Evolutionary conservation across 2,797 vertebrate species (phyloP), one percentile per base, ranked within the genome.

Genomic region (Pogoniulus pusillus): DNA sequence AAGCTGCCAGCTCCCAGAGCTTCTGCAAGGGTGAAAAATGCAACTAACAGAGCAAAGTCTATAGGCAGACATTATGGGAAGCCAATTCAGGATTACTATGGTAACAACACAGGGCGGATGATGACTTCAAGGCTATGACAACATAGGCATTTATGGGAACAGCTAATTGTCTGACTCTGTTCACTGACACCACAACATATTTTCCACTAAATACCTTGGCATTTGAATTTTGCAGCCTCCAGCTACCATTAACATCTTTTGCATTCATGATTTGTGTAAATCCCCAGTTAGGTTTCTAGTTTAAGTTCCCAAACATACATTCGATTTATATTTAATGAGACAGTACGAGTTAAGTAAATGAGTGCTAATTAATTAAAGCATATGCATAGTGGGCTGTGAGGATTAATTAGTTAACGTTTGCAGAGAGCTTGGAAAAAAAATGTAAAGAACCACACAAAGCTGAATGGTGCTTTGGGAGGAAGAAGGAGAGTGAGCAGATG

Each of bases 301-400:
- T 94, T 75, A 96, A 86, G 60, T 94, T 97, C 91, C 79, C 74
- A 95, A 96, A 86, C 88, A 95, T 90, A 85, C 90, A 94, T 91
- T 96, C 81, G 94, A 92, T 94, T 96, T 94, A 93, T 95, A 93
- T 95, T 96, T 96, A 96, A 97, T 94, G 88, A 96, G 81, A 92
- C 71, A 87, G 47, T 66, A 77, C 26, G 72, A 95, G 57, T 91
- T 93, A 94, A 96, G 90, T 88, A 95, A 96, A 93, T 89, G 66
- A 86, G 62, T 82, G 81, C 18, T 93, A 87, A 93, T 95, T 96
- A 95, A 96, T 95, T 96, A 84, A 93, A 95, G 75, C 86, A 74
- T 89, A 94, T 90, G 58, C 78, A 84, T 51, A 93, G 77, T 82
- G 80, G 69, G 77, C 62, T 89, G 80, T 59, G 51, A 91, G 66